Conservation (phyloP, 1,140 invertebrate species). For the Penaeus indicus region DNA sequence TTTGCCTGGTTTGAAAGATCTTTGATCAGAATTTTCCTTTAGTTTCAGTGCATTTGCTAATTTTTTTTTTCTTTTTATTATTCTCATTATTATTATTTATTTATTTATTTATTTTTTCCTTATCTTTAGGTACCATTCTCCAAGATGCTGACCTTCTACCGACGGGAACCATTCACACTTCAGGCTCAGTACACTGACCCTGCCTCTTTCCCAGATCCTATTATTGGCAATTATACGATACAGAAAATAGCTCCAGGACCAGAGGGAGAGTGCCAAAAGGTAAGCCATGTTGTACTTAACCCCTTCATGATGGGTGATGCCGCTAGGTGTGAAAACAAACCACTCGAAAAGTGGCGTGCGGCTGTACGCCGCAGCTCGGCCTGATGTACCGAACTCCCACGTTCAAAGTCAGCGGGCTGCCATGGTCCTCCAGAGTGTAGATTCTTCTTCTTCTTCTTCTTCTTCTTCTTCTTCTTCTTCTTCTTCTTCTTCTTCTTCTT, state of each 20-base stretch:
- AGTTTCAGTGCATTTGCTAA: too few species aligned
- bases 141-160: constrained; percentile 93
- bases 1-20: neutral
- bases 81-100: constrained; percentile 75
- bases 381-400: too few species aligned
- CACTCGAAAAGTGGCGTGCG: too few species aligned
- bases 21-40: too few species aligned
- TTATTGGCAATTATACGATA: constrained; percentile 88
- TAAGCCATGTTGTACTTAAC: neutral
- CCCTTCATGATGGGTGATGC: too few species aligned
- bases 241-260: constrained; percentile 86
- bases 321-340: too few species aligned
- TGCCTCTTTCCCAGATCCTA: constrained; percentile 80
- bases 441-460: too few species aligned
- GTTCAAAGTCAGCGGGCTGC: too few species aligned
- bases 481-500: too few species aligned
- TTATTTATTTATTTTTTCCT: neutral
- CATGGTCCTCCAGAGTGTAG: too few species aligned
- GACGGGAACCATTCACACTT: constrained; percentile 87
- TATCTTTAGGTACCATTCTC: constrained; percentile 83
- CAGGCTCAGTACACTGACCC: constrained; percentile 84
- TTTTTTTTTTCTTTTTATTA: constrained; percentile 74
- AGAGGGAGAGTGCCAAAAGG: constrained; percentile 90
- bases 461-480: too few species aligned
- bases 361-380: too few species aligned